Percentiles rank a stretch among this genome's conserved stretches.
Conservation (phyloP, 2,888 invertebrate species). For the Aricia artaxerxes region DNA sequence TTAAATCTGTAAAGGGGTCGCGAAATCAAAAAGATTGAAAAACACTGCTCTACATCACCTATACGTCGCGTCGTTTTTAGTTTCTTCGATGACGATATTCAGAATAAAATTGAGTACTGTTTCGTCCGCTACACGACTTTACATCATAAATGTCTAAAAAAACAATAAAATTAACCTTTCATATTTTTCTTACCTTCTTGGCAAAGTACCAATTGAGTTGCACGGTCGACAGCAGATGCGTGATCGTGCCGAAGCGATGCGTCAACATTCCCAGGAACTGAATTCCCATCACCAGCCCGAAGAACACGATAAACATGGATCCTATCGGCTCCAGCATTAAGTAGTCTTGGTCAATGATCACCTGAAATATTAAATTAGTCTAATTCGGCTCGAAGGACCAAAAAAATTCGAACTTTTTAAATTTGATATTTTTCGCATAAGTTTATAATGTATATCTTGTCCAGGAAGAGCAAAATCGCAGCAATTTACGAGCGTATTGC, state of each 20-base stretch:
- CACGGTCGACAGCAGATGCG: slow-evolving; percentile 96
- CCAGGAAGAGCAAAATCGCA: not conserved
- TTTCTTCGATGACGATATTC: no score
- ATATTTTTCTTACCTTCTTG: slow-evolving; percentile 82
- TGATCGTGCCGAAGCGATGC: slow-evolving; percentile 97
- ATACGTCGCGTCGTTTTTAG: no score
- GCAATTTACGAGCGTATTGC: not conserved
- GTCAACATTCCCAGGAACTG: slow-evolving; percentile 98
- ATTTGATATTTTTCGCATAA: not conserved
- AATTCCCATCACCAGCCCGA: slow-evolving; percentile 94
- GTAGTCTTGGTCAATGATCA: slow-evolving; percentile 88
- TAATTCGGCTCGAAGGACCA: not conserved
- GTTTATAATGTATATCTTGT: not conserved
- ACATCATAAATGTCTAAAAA: not conserved
- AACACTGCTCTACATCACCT: no score
- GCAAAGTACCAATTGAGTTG: slow-evolving; percentile 90
- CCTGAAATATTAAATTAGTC: slow-evolving; percentile 31
- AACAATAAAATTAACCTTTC: not conserved
- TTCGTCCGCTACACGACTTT: not conserved
- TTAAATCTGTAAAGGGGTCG: no score
- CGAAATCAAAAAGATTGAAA: no score
- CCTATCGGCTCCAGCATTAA: slow-evolving; percentile 97
- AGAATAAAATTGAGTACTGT: not conserved
- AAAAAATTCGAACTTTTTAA: not conserved
- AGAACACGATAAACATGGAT: slow-evolving; percentile 97